Evolutionary conservation across 1,140 invertebrate species (phyloP), one percentile per base, ranked within the genome.

Genomic region (Schlechtendalia chinensis): DNA sequence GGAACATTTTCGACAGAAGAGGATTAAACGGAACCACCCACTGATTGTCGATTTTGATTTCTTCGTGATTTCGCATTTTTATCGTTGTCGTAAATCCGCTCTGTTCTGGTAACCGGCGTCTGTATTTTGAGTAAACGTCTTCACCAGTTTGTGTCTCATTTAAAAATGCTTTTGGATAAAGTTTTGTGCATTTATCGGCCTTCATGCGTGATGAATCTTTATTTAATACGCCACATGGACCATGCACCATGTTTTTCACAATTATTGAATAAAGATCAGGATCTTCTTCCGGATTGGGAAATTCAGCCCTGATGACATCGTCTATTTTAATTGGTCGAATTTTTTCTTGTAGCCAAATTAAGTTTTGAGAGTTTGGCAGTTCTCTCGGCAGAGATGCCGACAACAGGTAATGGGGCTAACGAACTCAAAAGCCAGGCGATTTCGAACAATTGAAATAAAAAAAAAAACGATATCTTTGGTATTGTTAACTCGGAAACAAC

Each of bases 231-330:
- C 39, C 39, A 4, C 39, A 10, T 74, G 88, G 88, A 24, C 88
- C 88, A 86, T 89, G 88, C 81, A 89, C 87, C 88, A 59, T 59
- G 24, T 89, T 88, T 80, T 86, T 86, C 77, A 69, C 86, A 24
- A 63, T 29, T 17, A 63, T 63, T 17, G 17, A 10, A 16, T 63
- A 29, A 14, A 63, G 17, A 32, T 29, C 14, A 27, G 24, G 12
- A 29, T 61, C 12, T 61, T 29, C 12, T 29, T 27, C 11, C 24
- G 22, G 58, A 16, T 61, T 8, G 4, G 58, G 58, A 16, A 61
- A 27, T 5, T 61, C 58, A 27, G 58, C 58, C 5, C 3, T 27
- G 12, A 61, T 61, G 2, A 61, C 1, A 5, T 14, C 4, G 27
- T 61, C 58, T 16, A 16, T 61, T 16, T 61, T 0, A 5, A 16